Percentiles rank a stretch among this genome's conserved stretches.
phyloP scores from a whole-genome alignment of 2,113 vertebrate species.

The Zosterops pallidus region DNA sequence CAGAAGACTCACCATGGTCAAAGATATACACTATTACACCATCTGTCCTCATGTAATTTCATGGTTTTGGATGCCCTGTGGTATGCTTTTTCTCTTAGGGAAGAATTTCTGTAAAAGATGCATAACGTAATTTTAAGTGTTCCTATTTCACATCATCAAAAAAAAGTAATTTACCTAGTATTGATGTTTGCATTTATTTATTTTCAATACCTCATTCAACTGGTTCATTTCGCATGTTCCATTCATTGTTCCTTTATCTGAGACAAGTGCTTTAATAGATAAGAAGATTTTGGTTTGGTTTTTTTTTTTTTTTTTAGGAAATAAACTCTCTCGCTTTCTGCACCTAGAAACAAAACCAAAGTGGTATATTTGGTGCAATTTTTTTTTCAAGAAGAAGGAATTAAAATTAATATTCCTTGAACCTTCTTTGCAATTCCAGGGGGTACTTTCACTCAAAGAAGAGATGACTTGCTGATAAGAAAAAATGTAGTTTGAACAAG shows the following conservation, averaged over 20 bases:
- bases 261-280: neutral
- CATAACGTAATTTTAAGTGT: neutral
- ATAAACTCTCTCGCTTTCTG: neutral
- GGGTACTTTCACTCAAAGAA: neutral
- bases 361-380: neutral
- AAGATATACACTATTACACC: neutral
- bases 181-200: neutral
- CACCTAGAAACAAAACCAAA: neutral
- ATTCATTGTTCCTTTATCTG: neutral
- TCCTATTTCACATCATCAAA: neutral
- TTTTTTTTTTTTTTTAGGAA: neutral
- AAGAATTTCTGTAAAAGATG: neutral
- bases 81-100: neutral
- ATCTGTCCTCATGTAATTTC: neutral
- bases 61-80: neutral
- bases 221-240: neutral
- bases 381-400: neutral
- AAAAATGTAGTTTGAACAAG: neutral
- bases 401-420: neutral
- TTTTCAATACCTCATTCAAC: neutral
- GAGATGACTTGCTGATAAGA: neutral
- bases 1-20: neutral
- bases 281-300: neutral
- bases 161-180: neutral
- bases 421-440: neutral